Conservation (phyloP, 2,888 invertebrate genomes). For the Microplitis deprimator region DNA sequence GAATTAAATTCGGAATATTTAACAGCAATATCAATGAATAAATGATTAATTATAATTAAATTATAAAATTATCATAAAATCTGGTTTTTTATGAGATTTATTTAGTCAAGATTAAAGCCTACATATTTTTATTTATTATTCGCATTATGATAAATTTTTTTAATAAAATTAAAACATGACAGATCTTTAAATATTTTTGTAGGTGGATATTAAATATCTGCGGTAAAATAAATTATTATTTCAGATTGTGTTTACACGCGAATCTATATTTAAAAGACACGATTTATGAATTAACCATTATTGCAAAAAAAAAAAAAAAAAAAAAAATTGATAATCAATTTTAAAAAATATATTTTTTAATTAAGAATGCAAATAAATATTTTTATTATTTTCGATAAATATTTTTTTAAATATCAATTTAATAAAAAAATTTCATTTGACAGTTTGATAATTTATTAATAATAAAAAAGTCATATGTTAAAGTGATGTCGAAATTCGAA, state of each 20-base stretch:
- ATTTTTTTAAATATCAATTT: background rate
- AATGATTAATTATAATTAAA: constrained; percentile 9
- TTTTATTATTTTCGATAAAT: too few species aligned
- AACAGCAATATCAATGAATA: background rate
- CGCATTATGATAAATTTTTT: background rate
- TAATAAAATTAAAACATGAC: background rate
- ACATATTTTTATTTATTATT: background rate
- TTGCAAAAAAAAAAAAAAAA: too few species aligned
- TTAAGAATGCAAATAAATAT: too few species aligned
- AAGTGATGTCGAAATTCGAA: background rate
- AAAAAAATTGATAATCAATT: background rate
- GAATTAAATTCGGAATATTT: background rate
- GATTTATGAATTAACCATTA: background rate
- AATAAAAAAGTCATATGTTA: constrained; percentile 6
- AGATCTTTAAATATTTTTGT: background rate
- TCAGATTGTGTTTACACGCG: background rate
- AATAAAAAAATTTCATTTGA: background rate
- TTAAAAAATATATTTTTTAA: background rate
- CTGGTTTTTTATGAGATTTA: constrained; percentile 15
- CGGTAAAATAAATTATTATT: background rate
- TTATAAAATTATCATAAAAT: constrained; percentile 3
- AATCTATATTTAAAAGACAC: background rate
- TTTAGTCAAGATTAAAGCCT: background rate
- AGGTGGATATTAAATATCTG: background rate
- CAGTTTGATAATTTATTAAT: background rate